A percentile compares a stretch with the other conserved stretches of the same genome.
Conservation (phyloP, 2,113 vertebrate genomes). For the Phrynosoma platyrhinos region DNA sequence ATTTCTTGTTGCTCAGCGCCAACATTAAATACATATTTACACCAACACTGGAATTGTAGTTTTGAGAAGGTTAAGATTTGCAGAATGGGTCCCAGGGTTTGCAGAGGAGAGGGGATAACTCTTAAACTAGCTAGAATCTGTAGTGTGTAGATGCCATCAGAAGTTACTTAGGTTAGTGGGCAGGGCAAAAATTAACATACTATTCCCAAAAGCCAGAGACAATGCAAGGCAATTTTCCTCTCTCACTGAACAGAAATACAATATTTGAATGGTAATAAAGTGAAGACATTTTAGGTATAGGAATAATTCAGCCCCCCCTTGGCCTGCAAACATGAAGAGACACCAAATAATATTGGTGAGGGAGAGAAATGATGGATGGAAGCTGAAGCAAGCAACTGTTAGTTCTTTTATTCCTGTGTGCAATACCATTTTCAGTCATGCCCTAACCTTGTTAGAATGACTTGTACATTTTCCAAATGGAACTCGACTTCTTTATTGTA, state of each 20-base stretch:
- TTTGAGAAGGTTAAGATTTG: background rate
- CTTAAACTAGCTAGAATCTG: background rate
- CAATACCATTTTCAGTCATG: conserved; percentile 52
- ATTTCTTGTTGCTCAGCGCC: background rate
- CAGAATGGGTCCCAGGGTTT: background rate
- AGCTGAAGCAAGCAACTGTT: background rate
- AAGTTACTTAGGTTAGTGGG: conserved; percentile 13
- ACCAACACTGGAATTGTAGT: background rate
- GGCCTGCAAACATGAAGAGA: background rate
- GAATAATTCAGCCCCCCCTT: background rate
- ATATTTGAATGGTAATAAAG: background rate
- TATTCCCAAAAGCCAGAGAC: conserved; percentile 2
- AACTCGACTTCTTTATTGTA: conserved; percentile 70
- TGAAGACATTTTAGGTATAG: conserved; percentile 19
- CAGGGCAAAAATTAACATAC: conserved; percentile 5
- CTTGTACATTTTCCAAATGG: conserved; percentile 65
- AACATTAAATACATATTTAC: background rate
- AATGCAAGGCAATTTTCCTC: background rate
- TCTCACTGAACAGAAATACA: background rate
- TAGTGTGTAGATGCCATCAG: background rate
- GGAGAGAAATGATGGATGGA: background rate
- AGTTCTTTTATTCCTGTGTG: background rate
- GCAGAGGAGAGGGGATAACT: background rate
- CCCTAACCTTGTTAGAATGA: conserved; percentile 54
- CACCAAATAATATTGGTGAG: background rate